These are phyloP conservation scores for Tetramorium alpestre DNA, from an alignment of 1,140 invertebrate genomes.

Conservation along the genomic window DNA sequence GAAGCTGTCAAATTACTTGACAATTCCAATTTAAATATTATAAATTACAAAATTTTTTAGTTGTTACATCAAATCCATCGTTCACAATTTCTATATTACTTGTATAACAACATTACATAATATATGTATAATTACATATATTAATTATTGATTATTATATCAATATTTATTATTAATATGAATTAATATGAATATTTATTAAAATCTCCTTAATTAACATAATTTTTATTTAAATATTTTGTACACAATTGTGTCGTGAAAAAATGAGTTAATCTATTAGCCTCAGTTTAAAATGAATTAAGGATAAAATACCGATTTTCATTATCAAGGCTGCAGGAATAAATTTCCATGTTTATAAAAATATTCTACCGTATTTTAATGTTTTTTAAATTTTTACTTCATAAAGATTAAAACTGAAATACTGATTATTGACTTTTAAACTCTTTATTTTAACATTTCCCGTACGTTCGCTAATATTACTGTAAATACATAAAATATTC, in stretches of 20 bases:
- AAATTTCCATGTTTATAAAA: neutral
- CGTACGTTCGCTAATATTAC: neutral
- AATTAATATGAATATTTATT: neutral
- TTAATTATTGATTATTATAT: neutral
- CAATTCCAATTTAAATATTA: neutral
- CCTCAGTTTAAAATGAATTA: neutral
- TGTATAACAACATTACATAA: neutral
- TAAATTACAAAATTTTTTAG: neutral
- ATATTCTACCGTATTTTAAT: neutral
- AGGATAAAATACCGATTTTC: neutral
- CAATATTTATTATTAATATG: neutral
- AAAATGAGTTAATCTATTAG: neutral
- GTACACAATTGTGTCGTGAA: neutral
- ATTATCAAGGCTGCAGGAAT: neutral
- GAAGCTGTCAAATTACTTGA: neutral
- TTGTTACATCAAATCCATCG: neutral
- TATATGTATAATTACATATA: neutral
- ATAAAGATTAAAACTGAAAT: neutral
- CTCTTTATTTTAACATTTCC: neutral
- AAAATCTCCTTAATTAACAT: neutral
- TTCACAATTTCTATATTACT: neutral
- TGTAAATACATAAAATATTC: neutral
- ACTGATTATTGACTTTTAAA: neutral
- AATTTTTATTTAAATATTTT: conserved; percentile 3
- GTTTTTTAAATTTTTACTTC: no score